phyloP scores from a whole-genome alignment of 2,113 vertebrate species.

The Salvator merianae region DNA sequence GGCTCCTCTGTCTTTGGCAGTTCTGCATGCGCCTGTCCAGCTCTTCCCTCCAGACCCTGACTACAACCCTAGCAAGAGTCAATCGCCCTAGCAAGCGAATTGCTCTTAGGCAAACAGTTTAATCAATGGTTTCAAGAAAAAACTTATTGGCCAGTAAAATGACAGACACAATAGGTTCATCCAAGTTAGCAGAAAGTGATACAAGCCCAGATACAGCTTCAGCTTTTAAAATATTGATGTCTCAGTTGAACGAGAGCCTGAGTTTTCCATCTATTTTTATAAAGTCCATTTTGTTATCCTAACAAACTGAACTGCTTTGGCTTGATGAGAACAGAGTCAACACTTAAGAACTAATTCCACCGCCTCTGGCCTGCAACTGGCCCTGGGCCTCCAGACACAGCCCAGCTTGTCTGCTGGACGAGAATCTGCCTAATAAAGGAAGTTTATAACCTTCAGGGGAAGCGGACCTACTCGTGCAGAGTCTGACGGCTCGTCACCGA shows the following conservation, averaged over 20 bases:
- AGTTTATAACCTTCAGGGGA: background rate
- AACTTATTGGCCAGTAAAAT: background rate
- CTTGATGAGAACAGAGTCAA: background rate
- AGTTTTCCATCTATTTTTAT: conserved; percentile 3
- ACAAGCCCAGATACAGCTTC: background rate
- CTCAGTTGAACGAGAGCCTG: background rate
- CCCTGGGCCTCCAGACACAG: background rate
- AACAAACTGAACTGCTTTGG: background rate
- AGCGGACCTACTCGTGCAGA: background rate
- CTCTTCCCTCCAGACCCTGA: too few species aligned
- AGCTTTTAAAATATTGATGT: background rate
- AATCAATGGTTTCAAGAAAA: too few species aligned
- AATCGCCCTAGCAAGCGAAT: too few species aligned
- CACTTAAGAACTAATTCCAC: background rate
- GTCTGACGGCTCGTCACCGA: background rate
- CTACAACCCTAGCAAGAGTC: too few species aligned
- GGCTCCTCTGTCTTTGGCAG: too few species aligned
- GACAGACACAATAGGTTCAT: background rate
- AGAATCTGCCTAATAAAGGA: conserved; percentile 5
- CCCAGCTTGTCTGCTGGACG: background rate
- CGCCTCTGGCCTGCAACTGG: background rate
- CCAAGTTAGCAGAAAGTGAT: background rate
- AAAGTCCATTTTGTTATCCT: background rate
- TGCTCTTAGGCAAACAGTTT: too few species aligned
- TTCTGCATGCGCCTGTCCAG: too few species aligned